Percentiles rank a stretch among this genome's conserved stretches.
Evolutionary conservation across 2,797 vertebrate species (phyloP).

Genomic region (Macropodus opercularis): DNA sequence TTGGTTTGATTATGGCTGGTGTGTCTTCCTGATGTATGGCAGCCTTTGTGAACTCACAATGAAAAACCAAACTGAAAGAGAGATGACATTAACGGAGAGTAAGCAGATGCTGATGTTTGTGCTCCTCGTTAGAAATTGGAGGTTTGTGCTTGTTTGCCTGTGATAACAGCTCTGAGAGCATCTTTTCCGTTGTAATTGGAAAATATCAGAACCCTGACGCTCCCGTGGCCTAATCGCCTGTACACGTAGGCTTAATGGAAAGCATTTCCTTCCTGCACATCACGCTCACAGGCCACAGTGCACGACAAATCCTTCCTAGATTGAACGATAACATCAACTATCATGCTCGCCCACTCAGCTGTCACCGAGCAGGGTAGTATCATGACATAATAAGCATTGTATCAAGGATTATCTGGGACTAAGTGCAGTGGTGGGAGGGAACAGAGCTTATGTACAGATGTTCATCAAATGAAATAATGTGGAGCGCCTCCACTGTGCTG

Average conservation of each 20-base stretch:
- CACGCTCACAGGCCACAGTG: background rate
- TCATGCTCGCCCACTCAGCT: background rate
- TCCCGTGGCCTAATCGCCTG: background rate
- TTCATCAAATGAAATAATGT: conserved; percentile 45
- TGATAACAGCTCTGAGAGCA: conserved; percentile 2
- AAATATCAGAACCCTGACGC: background rate
- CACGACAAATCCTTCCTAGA: background rate
- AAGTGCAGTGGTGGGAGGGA: conserved; percentile 12
- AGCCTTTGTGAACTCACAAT: background rate
- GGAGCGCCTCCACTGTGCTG: conserved; percentile 31
- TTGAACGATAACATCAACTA: background rate
- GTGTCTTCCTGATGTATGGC: background rate
- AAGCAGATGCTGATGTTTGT: background rate
- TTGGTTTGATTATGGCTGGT: background rate
- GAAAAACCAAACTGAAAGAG: conserved; percentile 11
- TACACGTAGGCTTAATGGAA: no score
- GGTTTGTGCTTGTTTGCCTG: background rate
- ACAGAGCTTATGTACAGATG: conserved; percentile 47
- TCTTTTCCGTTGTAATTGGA: background rate
- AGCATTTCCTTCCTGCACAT: background rate
- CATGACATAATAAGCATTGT: conserved; percentile 45
- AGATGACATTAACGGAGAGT: background rate
- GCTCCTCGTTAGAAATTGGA: no score
- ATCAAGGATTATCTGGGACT: conserved; percentile 47
- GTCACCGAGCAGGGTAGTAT: background rate